Base-by-base conservation (phyloP, 2,797 vertebrate genomes). In the Agapornis canus region DNA sequence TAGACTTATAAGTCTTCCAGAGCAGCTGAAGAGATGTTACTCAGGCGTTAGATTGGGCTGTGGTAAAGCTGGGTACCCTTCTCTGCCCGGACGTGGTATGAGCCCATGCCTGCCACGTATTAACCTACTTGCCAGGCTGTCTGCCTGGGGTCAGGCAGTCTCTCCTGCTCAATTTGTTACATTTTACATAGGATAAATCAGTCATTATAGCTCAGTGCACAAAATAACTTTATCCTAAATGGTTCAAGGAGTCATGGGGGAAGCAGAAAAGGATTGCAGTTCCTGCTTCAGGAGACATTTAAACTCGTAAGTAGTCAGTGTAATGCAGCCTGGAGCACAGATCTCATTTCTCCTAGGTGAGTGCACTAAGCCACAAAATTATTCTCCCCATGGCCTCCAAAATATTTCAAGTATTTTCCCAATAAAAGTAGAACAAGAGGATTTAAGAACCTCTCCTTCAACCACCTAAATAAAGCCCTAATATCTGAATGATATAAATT, bases 331-430 rank as follows among this genome's bases (percentile, higher is more conserved):
- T 49, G 37, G 23, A 90, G 57, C 82, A 57, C 17, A 52, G 77
- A 64, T 23, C 40, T 75, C 26, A 45, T 75, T 94, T 78, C 57
- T 93, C 94, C 40, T 51, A 92, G 70, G 80, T 79, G 63, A 51
- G 43, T 51, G 23, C 43, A 49, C 39, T 76, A 79, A 92, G 27
- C 37, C 63, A 54, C 32, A 90, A 39, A 95, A 82, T 77, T n/a
- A 48, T 49, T 80, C 40, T 70, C 10, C 51, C 25, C 23, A 10
- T 31, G 29, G 47, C 47, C 60, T 86, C 11, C 56, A 82, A 93
- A 90, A 73, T 72, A 82, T 79, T 88, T 83, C 37, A 75, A 76
- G 39, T 43, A 66, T 89, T 95, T 86, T 73, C 32, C 26, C 63
- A 69, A 51, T 56, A 83, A 72, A 95, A 59, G 40, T 14, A 70